Conservation (phyloP, 1,140 invertebrate genomes). For the Amyelois transitella region DNA sequence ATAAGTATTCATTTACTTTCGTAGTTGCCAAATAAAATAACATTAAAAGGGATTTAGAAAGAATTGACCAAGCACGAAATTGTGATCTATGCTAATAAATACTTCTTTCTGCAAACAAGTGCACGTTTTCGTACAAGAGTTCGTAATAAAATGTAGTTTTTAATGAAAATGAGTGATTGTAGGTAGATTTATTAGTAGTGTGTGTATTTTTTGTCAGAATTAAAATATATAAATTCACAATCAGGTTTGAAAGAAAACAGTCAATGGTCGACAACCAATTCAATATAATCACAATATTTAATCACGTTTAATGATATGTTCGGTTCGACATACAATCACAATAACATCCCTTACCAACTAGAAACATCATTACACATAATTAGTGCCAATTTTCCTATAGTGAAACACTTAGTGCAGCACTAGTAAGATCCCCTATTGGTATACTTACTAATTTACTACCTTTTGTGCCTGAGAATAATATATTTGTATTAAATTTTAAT, state of each 20-base stretch:
- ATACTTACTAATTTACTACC: not conserved
- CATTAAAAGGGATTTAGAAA: too few relatives aligned
- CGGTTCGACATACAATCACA: constrained; percentile 56
- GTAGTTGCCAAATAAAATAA: too few relatives aligned
- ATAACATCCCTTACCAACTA: constrained; percentile 31
- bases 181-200: constrained; percentile 5
- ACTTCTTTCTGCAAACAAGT: too few relatives aligned
- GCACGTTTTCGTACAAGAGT: too few relatives aligned
- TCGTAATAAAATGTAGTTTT: too few relatives aligned
- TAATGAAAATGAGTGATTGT: constrained; percentile 6
- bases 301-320: constrained; percentile 65
- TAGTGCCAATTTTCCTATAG: constrained; percentile 10
- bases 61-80: too few relatives aligned
- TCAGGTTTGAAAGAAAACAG: not conserved
- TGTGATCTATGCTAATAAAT: too few relatives aligned
- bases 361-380: constrained; percentile 4
- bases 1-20: too few relatives aligned
- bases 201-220: not conserved
- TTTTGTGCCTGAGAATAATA: too few relatives aligned
- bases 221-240: not conserved
- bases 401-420: not conserved
- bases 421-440: not conserved
- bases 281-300: constrained; percentile 27
- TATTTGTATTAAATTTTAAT: too few relatives aligned
- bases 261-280: constrained; percentile 27